Evolutionary conservation across 2,888 invertebrate species (phyloP), one percentile per base, ranked within the genome.

Genomic region (Trisateles emortualis): DNA sequence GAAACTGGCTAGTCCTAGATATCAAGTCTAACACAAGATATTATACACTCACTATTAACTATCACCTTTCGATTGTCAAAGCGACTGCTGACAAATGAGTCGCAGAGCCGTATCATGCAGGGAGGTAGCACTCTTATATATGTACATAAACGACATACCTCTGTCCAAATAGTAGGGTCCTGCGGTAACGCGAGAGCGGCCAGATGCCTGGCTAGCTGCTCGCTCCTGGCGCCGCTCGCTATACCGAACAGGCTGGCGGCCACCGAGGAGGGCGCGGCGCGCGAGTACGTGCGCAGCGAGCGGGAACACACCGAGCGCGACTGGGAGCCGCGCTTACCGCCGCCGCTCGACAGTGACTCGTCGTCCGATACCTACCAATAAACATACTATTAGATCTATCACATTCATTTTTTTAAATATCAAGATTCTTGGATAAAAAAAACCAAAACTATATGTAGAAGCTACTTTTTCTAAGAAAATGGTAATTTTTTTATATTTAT

Each of bases 231-330:
- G 59, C 50, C 58, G 36, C 64, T 59, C 58, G 64, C 9, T 64
- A 75, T 10, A 0, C 35, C 35, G 14, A 16, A 16, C 26, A 26
- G 9, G 8, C 26, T 26, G 8, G 26, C 26, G 26, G 8, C 9
- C 1, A 26, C 8, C 1, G 26, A 26, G 1, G 26, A 26, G 4
- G 3, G 26, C 8, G 5, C 26, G 26, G 26, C 26, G 26, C 63
- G 62, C 59, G 68, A 13, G 68, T 42, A 36, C 16, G 42, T 24
- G 65, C 51, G 59, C 70, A 50, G 44, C 42, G 64, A 32, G 59
- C 61, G 42, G 59, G 59, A 38, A 8, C 33, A 13, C 95, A 8
- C 96, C 96, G 86, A 44, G 14, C 88, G 83, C 10, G 76, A 40
- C 36, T 72, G 74, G 48, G 86, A 87, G 84, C 85, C 84, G 11